Evolutionary conservation across 2,113 vertebrate species (phyloP).

Genomic region (Cinclus cinclus): DNA sequence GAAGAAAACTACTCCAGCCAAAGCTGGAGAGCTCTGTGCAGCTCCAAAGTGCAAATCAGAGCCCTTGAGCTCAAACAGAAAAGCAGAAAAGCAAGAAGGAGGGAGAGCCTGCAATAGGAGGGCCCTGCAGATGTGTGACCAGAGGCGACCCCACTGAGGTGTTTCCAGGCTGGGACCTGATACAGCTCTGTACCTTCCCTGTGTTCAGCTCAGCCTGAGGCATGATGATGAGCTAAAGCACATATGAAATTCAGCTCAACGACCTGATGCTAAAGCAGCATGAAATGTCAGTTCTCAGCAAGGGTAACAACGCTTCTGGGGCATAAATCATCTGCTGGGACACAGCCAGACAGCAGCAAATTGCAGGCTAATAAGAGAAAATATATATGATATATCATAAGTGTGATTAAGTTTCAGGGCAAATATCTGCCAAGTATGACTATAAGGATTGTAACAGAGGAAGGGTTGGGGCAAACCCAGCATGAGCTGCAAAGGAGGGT

Average conservation of each 20-base stretch:
- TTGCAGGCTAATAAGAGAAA: not conserved
- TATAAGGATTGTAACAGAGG: not conserved
- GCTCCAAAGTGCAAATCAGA: not conserved
- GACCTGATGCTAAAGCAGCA: not conserved
- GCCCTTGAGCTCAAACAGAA: not conserved
- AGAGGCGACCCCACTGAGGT: not conserved
- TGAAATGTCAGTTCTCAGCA: not conserved
- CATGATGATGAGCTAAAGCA: not conserved
- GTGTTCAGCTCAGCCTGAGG: not conserved
- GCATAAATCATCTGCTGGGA: not conserved
- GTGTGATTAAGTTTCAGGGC: not conserved
- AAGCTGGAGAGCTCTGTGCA: not conserved
- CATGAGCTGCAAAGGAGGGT: accelerated
- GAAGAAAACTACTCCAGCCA: not conserved
- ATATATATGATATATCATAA: not conserved
- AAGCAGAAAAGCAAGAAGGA: accelerated
- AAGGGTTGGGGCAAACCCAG: not conserved
- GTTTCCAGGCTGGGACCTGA: not conserved
- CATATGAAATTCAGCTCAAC: not conserved
- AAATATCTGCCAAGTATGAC: not conserved
- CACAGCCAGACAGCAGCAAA: constrained; percentile 27
- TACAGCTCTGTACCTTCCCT: accelerated
- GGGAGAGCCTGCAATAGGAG: not conserved
- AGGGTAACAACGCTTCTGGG: not conserved
- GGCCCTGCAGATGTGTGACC: not conserved